phyloP scores from a whole-genome alignment of 1,140 invertebrate species.

The Temnothorax curvispinosus region DNA sequence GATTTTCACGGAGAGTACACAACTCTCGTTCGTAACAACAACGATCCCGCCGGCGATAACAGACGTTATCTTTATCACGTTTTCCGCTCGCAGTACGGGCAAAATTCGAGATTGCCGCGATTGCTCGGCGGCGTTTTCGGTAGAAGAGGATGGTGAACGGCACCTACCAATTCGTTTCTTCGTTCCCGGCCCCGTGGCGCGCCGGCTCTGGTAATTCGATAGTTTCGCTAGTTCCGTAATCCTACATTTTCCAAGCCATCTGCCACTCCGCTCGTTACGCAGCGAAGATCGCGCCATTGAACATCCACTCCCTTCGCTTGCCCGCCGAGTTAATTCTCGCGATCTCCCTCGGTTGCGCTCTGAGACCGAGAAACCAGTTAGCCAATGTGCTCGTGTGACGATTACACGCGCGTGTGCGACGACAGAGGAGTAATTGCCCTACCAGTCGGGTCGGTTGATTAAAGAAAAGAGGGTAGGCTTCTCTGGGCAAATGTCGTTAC shows the following conservation, averaged over 20 bases:
- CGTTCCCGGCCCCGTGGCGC: slow-evolving; percentile 22
- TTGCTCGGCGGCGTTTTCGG: slow-evolving; percentile 12
- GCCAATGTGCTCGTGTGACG: slow-evolving; percentile 22
- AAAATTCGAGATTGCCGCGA: slow-evolving; percentile 42
- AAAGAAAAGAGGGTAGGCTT: background rate
- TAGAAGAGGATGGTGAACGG: background rate
- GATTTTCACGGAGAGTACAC: slow-evolving; percentile 38
- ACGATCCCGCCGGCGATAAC: slow-evolving; percentile 63
- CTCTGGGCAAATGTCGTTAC: slow-evolving; percentile 21
- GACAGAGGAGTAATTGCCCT: slow-evolving; percentile 25
- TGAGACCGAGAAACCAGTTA: slow-evolving; percentile 30
- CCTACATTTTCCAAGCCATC: slow-evolving; percentile 76
- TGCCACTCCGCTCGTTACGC: slow-evolving; percentile 54
- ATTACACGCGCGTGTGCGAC: slow-evolving; percentile 39
- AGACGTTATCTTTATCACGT: slow-evolving; percentile 59
- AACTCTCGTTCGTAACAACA: slow-evolving; percentile 47
- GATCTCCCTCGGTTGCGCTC: background rate
- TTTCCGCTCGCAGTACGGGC: background rate
- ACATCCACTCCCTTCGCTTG: background rate
- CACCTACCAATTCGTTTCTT: slow-evolving; percentile 51
- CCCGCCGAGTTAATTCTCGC: slow-evolving; percentile 62
- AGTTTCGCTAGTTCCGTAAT: slow-evolving; percentile 76
- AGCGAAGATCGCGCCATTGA: slow-evolving; percentile 39
- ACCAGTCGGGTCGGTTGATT: slow-evolving; percentile 28
- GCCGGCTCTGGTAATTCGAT: slow-evolving; percentile 67